phyloP scores from a whole-genome alignment of 2,888 invertebrate genomes.

The Willowsia nigromaculata region DNA sequence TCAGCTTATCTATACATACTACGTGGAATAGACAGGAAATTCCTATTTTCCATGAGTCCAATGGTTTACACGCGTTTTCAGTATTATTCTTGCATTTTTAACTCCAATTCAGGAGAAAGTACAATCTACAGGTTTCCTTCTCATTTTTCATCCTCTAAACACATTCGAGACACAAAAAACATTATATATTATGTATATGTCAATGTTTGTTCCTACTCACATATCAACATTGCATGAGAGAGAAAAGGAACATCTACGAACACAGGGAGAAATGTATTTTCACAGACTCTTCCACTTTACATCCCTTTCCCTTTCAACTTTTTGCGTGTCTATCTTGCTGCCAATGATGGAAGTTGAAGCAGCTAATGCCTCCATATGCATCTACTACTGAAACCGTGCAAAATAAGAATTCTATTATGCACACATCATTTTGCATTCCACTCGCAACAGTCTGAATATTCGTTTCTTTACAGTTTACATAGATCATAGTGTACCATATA shows the following conservation, averaged over 20 bases:
- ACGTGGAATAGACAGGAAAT: too few relatives aligned
- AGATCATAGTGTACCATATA: too few relatives aligned
- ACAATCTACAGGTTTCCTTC: constrained; percentile 47
- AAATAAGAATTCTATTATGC: neutral
- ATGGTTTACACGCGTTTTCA: neutral
- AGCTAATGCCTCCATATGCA: neutral
- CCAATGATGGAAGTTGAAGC: neutral
- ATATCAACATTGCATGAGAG: neutral
- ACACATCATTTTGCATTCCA: neutral
- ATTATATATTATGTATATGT: neutral
- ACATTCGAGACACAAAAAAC: constrained; percentile 7
- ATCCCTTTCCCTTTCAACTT: neutral
- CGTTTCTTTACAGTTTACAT: neutral
- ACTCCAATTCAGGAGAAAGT: neutral
- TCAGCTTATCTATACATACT: too few relatives aligned
- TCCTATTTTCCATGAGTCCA: too few relatives aligned
- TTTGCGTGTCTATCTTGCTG: neutral
- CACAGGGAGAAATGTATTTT: too few relatives aligned
- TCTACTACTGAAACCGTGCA: neutral
- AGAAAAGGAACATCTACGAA: too few relatives aligned
- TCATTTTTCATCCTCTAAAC: neutral
- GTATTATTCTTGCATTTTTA: neutral
- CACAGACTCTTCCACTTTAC: neutral
- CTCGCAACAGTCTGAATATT: neutral
- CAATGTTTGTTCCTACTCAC: neutral